Evolutionary conservation across 2,113 vertebrate genomes (phyloP).

Genomic region (Oncorhynchus kisutch): DNA sequence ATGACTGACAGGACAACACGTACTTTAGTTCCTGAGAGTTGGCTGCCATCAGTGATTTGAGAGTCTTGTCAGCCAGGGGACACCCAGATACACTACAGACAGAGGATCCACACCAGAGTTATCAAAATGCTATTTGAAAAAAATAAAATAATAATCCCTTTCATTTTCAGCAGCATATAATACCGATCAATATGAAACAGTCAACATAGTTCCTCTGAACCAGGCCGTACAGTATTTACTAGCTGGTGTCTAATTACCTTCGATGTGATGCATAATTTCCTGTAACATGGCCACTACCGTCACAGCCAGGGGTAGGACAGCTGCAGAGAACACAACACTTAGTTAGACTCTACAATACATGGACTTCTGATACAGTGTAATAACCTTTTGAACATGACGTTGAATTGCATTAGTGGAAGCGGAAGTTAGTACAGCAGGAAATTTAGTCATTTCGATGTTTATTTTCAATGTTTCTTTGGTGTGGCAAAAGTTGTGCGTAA

Average conservation of each 20-base stretch:
- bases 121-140: slow-evolving; percentile 48
- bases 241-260: slow-evolving; percentile 69
- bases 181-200: slow-evolving; percentile 47
- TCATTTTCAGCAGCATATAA: slow-evolving; percentile 6
- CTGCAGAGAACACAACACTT: slow-evolving; percentile 63
- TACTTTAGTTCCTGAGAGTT: slow-evolving; percentile 99
- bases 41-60: slow-evolving; percentile 98
- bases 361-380: background rate
- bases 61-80: slow-evolving; percentile 97
- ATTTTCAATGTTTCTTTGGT: slow-evolving; percentile 12
- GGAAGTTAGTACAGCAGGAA: slow-evolving; percentile 74
- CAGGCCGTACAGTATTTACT: slow-evolving; percentile 31
- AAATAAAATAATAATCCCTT: background rate
- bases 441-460: slow-evolving; percentile 47
- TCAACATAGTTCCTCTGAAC: slow-evolving; percentile 32
- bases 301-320: slow-evolving; percentile 83
- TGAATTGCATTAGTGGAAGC: slow-evolving; percentile 20
- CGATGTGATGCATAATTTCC: slow-evolving; percentile 84
- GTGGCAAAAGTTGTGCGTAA: background rate
- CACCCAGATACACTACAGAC: slow-evolving; percentile 92
- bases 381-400: slow-evolving; percentile 18
- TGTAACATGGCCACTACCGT: slow-evolving; percentile 82
- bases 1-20: slow-evolving; percentile 60
- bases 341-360: slow-evolving; percentile 43
- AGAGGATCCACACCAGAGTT: slow-evolving; percentile 65